phyloP scores from a whole-genome alignment of 2,888 invertebrate genomes.

The Apamea epomidion region DNA sequence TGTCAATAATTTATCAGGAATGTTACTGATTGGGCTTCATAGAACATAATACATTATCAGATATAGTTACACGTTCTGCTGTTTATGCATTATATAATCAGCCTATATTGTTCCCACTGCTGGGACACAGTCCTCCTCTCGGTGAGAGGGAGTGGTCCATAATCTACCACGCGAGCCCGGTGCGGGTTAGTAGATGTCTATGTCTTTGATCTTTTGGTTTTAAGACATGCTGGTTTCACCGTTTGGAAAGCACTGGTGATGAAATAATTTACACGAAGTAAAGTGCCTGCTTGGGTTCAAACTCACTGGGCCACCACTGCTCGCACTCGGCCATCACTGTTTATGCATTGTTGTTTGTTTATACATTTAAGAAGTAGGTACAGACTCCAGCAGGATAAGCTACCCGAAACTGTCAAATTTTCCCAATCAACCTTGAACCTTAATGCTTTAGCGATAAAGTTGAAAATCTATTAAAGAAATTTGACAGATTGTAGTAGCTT shows the following conservation, averaged over 20 bases:
- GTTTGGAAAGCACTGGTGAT: background rate
- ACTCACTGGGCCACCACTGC: too few species aligned
- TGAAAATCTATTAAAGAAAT: too few species aligned
- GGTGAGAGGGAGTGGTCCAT: background rate
- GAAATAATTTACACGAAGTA: background rate
- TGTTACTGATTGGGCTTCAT: slow-evolving; percentile 33
- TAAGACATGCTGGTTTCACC: background rate
- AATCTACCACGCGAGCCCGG: background rate
- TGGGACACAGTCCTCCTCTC: background rate
- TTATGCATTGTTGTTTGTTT: slow-evolving; percentile 7
- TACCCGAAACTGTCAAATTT: too few species aligned
- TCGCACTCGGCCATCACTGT: background rate
- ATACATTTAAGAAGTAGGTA: background rate
- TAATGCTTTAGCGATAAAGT: too few species aligned
- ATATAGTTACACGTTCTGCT: background rate
- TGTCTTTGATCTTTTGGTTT: background rate
- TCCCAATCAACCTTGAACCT: too few species aligned
- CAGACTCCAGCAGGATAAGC: too few species aligned
- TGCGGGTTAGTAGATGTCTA: background rate
- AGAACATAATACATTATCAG: slow-evolving; percentile 3
- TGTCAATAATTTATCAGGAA: slow-evolving; percentile 50
- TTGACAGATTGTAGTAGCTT: too few species aligned
- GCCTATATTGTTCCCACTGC: background rate
- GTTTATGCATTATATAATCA: slow-evolving; percentile 5
- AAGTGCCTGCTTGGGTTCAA: background rate